Evolutionary conservation across 1,140 invertebrate species (phyloP), one percentile per base, ranked within the genome.

Genomic region (Oncopodura yosiiana): DNA sequence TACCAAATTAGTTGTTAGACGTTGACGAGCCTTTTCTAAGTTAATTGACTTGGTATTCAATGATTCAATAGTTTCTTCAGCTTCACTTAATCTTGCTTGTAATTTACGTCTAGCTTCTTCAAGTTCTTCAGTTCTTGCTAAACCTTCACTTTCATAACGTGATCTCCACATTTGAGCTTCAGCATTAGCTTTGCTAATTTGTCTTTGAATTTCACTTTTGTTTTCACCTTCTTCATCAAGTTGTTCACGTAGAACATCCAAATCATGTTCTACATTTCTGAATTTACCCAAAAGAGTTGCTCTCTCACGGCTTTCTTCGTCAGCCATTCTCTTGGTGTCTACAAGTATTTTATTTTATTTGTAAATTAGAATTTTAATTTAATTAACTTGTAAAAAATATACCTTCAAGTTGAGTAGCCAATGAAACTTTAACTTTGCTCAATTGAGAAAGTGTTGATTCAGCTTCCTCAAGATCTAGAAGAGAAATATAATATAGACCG

Each of bases 41-140:
- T 86, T 86, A 67, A 88, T 83, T 68, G 90, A 87, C 78, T 97
- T 97, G 73, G 90, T 85, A 78, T 96, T 92, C 69, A 97, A 86
- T 38, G 88, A 87, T 73, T 98, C 94, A 66, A 95, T 90, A 66
- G 87, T 88, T 71, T 95, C 92, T 72, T 98, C 94, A 64, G 94
- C 89, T 73, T 99, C 95, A 65, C 88, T 86, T 38, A 98, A 78
- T 70, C 93, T 92, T 58, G 87, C 85, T 71, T 93, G 87, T 56
- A 98, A 79, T 73, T 96, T 97, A 71, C 91, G 84, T 80, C 95
- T 97, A 67, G 92, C 85, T 73, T 98, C 94, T 71, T 99, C 95
- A 60, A 98, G 81, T 75, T 98, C 95, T 74, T 98, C 94, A 65
- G 92, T 86, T 64, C 92, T 80, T 58, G 92, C 89, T 58, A 96